Base-by-base conservation (phyloP, 2,888 invertebrate genomes). In the Mylabris sibirica region DNA sequence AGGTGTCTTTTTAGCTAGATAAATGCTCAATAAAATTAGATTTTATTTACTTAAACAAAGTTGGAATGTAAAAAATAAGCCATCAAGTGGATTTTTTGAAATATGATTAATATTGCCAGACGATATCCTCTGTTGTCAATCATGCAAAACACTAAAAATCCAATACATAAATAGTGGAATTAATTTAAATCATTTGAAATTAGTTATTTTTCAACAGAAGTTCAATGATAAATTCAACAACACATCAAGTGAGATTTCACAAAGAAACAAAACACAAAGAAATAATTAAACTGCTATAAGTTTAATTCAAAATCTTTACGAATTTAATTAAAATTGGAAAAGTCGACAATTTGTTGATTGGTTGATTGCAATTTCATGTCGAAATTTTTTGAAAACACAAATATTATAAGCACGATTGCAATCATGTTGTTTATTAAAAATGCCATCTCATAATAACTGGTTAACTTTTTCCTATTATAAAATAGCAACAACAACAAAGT, bases 131-230 rank as follows among this genome's bases (percentile, higher is more conserved):
- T 20, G 20, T 49, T 49, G 49, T 49, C 49, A 49, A 49, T 49
- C 49, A 49, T 49, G 20, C 20, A 49, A 49, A 44, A 44, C n/a
- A 49, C 49, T 49, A 49, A 44, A 44, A 38, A 38, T 38, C 11
- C 38, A 38, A 22, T n/a, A 49, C n/a, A 49, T 49, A 49, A 20
- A 20, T 49, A 49, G 17, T 44, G n/a, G 44, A 17, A 44, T 17
- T 44, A n/a, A 44, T 44, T 49, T 49, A 49, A 20, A 0, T 17
- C 44, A 44, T 17, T n/a, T n/a, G 2, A 44, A 49, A 49, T 20
- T 4, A 11, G n/a, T 44, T n/a, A 44, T 44, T 44, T 38, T 38
- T 17, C 44, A 38, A 5, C 38, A 38, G 12, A 38, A 38, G 12
- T 38, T 11, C 38, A 38, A 38, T 5, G 3, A 35, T 35, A 5